Conservation (phyloP, 2,113 vertebrate genomes). For the Lophura nycthemera region DNA sequence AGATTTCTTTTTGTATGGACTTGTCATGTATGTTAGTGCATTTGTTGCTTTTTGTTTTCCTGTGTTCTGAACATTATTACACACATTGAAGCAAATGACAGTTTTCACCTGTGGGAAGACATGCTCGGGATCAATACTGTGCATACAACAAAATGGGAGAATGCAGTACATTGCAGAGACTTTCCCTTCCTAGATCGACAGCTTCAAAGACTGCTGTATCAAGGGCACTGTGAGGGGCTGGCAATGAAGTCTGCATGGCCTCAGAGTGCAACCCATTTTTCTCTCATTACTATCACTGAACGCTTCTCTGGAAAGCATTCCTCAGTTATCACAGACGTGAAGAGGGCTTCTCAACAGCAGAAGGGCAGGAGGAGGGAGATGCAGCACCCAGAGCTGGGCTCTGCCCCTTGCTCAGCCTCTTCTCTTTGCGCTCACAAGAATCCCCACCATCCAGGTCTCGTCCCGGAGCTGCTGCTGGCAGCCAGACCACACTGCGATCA, state of each 20-base stretch:
- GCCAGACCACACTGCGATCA: fast-evolving
- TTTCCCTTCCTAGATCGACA: not conserved
- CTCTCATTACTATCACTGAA: not conserved
- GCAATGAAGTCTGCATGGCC: not conserved
- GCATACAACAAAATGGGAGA: not conserved
- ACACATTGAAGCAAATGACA: not conserved
- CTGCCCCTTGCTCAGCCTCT: not conserved
- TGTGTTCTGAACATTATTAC: not conserved
- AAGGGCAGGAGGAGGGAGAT: not conserved
- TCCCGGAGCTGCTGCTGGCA: not conserved
- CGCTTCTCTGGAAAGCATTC: not conserved
- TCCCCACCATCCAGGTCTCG: fast-evolving
- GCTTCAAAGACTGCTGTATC: not conserved
- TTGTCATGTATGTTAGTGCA: not conserved
- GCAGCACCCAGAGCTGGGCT: not conserved
- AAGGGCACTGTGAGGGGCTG: not conserved
- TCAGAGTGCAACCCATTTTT: fast-evolving
- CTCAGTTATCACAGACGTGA: not conserved
- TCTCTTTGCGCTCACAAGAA: not conserved
- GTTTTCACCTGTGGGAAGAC: not conserved
- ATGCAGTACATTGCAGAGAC: not conserved
- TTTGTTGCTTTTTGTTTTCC: not conserved
- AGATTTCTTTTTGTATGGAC: not conserved
- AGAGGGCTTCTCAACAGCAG: not conserved
- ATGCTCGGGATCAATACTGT: not conserved